phyloP scores from a whole-genome alignment of 2,113 vertebrate species.

The Neodontobutis hainanensis region DNA sequence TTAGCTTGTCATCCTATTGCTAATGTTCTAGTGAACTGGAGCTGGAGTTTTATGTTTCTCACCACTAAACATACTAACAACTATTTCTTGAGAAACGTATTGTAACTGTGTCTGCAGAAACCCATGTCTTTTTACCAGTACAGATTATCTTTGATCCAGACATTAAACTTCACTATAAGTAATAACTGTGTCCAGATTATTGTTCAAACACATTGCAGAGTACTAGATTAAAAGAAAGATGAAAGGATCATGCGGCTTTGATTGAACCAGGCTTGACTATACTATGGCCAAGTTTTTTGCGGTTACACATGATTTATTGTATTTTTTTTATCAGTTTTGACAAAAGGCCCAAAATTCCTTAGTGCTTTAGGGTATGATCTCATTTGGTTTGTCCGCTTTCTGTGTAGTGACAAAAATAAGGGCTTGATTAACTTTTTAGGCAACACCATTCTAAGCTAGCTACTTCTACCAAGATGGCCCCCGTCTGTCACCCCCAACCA shows the following conservation, averaged over 20 bases:
- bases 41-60: too few relatives aligned
- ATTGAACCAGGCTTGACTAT: background rate
- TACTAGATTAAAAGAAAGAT: background rate
- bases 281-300: background rate
- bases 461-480: slow-evolving; percentile 37
- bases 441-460: slow-evolving; percentile 1
- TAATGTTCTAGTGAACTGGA: too few relatives aligned
- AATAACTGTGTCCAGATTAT: background rate
- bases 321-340: too few relatives aligned
- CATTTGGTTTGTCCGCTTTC: too few relatives aligned
- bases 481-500: slow-evolving; percentile 29
- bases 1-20: too few relatives aligned
- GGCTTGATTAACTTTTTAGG: background rate
- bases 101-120: background rate
- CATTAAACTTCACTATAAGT: too few relatives aligned
- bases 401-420: background rate
- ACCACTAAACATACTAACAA: too few relatives aligned
- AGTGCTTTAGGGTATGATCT: too few relatives aligned
- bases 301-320: background rate
- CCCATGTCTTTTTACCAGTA: background rate
- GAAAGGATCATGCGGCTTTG: background rate
- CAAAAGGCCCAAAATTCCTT: too few relatives aligned
- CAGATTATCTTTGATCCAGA: background rate
- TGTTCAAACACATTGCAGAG: background rate
- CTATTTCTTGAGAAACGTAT: background rate